Percentiles rank a stretch among this genome's conserved stretches.
These are phyloP conservation scores for Pycnomerus fuliginosus DNA, from an alignment of 2,888 invertebrate species.

Conservation along the genomic window DNA sequence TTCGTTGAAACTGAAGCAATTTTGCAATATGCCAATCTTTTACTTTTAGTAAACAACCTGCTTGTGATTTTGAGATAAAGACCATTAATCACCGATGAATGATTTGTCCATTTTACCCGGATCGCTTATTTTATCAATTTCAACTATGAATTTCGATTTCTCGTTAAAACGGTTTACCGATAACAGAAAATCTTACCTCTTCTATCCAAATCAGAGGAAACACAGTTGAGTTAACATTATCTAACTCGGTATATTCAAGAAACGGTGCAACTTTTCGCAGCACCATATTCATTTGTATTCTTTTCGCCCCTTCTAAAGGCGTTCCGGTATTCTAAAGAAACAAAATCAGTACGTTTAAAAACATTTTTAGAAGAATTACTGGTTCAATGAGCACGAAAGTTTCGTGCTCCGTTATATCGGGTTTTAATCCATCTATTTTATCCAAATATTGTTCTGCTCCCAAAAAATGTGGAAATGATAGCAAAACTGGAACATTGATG, in stretches of 20 bases:
- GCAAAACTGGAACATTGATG: neutral
- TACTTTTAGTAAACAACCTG: no score
- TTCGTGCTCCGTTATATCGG: neutral
- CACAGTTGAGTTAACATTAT: neutral
- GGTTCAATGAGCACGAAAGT: neutral
- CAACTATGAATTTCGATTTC: no score
- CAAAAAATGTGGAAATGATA: slow-evolving; percentile 1
- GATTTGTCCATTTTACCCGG: no score
- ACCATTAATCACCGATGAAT: no score
- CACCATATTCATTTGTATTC: neutral
- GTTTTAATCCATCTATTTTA: neutral
- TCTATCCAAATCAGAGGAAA: neutral
- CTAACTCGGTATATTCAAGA: no score
- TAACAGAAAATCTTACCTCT: no score
- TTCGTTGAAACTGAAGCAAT: no score
- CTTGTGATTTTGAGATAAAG: no score
- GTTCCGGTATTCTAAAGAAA: slow-evolving; percentile 1
- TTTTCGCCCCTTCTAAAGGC: neutral
- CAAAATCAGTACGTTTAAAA: no score
- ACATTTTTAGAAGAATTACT: neutral
- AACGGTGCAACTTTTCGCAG: neutral
- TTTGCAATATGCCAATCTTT: no score
- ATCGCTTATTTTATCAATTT: no score
- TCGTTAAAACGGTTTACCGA: no score
- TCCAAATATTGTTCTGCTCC: neutral